Percentiles rank a stretch among this genome's conserved stretches.
Evolutionary conservation across 92 coral and sea anemone species (phyloP).

Genomic region (Porites lobata): DNA sequence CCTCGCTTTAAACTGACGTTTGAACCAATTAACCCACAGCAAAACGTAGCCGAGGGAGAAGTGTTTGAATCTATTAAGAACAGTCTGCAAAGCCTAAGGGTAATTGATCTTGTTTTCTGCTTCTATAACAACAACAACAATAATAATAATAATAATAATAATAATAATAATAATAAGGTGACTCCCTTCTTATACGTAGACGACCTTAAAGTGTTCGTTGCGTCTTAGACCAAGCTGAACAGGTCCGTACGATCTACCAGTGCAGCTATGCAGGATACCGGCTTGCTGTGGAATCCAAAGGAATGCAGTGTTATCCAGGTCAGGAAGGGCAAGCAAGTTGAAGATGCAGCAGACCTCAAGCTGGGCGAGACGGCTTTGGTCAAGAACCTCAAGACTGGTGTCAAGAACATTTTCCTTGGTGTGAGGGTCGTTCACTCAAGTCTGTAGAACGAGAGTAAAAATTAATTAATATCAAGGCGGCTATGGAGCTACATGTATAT

Average conservation of each 20-base stretch:
- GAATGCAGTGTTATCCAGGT: background rate
- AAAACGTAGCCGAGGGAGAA: background rate
- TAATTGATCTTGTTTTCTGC: background rate
- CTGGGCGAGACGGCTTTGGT: slow-evolving; percentile 8
- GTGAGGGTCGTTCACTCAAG: background rate
- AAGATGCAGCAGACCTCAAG: background rate
- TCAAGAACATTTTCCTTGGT: background rate
- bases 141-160: no score
- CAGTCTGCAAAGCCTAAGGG: slow-evolving; percentile 48
- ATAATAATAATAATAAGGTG: no score
- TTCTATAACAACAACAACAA: background rate
- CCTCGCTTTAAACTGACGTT: background rate
- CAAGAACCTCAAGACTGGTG: background rate
- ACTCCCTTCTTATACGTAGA: background rate
- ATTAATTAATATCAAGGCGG: no score
- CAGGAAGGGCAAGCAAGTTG: background rate
- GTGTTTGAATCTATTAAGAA: background rate
- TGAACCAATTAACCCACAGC: slow-evolving; percentile 2
- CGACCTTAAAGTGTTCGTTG: background rate
- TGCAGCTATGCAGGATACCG: background rate
- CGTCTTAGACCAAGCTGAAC: background rate
- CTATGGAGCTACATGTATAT: no score
- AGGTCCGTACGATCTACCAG: background rate
- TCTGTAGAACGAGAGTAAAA: no score
- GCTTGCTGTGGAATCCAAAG: background rate